A percentile compares a stretch with the other conserved stretches of the same genome.
phyloP scores from a whole-genome alignment of 2,113 vertebrate species.

The Panthera leo region DNA sequence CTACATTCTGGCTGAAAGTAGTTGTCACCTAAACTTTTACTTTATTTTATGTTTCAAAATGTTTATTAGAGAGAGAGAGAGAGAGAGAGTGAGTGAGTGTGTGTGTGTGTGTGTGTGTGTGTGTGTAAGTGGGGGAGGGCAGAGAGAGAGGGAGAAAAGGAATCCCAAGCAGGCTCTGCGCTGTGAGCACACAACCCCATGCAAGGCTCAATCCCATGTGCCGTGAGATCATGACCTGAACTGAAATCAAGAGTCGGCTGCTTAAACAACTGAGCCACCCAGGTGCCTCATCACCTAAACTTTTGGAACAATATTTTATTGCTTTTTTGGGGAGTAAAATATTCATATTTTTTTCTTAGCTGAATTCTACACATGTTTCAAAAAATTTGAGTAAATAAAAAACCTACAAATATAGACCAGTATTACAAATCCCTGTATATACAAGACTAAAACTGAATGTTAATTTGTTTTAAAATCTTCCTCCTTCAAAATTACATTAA shows the following conservation, averaged over 20 bases:
- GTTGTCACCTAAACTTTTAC: not conserved
- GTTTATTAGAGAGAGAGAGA: too few species aligned
- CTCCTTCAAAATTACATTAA: not conserved
- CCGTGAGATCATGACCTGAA: too few species aligned
- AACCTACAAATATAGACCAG: not conserved
- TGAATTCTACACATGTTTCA: not conserved
- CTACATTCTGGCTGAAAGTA: not conserved
- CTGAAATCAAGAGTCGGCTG: too few species aligned
- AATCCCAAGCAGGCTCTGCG: too few species aligned
- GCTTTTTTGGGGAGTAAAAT: not conserved
- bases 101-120: too few species aligned
- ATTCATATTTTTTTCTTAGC: not conserved
- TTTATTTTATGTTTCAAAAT: not conserved
- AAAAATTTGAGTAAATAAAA: not conserved
- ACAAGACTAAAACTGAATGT: not conserved
- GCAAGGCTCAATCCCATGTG: too few species aligned
- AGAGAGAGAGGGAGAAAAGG: too few species aligned
- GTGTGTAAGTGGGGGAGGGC: too few species aligned
- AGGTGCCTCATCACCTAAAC: not conserved
- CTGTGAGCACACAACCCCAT: too few species aligned
- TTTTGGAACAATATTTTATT: not conserved
- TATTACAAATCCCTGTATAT: not conserved
- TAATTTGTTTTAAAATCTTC: not conserved
- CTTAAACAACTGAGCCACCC: too few species aligned
- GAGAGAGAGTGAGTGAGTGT: too few species aligned